Conservation (phyloP, 1,140 invertebrate species). For the Eumaeus atala region DNA sequence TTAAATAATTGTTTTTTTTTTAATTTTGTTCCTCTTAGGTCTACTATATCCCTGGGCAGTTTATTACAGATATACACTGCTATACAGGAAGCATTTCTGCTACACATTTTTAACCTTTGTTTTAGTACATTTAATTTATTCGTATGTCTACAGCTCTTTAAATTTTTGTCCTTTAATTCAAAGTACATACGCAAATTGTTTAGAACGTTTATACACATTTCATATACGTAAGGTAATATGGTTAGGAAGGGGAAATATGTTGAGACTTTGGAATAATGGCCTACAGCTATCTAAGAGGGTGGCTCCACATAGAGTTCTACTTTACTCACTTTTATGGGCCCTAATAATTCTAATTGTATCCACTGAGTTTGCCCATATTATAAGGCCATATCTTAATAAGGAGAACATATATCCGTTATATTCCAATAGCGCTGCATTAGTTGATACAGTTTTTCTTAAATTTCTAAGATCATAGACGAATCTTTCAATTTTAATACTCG, state of each 20-base stretch:
- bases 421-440: not conserved
- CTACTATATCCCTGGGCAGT: too few relatives aligned
- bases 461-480: not conserved
- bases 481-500: too few relatives aligned
- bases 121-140: too few relatives aligned
- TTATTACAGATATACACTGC: too few relatives aligned
- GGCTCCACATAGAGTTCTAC: constrained; percentile 1
- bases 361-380: constrained; percentile 18
- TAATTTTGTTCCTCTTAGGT: too few relatives aligned
- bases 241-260: not conserved
- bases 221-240: not conserved
- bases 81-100: too few relatives aligned
- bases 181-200: not conserved
- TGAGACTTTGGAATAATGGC: not conserved
- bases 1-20: too few relatives aligned
- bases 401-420: constrained; percentile 22
- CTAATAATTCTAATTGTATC: constrained; percentile 11
- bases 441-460: not conserved
- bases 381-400: constrained; percentile 16
- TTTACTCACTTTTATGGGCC: constrained; percentile 11
- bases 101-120: too few relatives aligned
- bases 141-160: too few relatives aligned
- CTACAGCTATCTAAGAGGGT: not conserved
- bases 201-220: not conserved
- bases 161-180: not conserved